Conservation (phyloP, 2,797 vertebrate genomes). For the Chloroceryle inda region DNA sequence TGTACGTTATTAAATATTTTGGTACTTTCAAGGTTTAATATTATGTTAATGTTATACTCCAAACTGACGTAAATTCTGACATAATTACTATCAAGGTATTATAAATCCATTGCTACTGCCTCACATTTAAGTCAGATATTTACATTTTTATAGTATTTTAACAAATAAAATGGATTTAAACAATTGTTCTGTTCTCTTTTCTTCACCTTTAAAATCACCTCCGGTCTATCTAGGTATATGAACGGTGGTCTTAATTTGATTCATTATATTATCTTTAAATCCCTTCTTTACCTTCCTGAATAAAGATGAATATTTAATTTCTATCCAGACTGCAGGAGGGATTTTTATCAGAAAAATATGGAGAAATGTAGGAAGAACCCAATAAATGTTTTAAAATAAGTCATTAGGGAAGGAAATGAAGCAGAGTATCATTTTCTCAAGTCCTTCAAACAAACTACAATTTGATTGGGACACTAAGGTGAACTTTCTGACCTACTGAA, state of each 20-base stretch:
- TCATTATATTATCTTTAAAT: not conserved
- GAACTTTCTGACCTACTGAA: not conserved
- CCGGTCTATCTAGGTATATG: not conserved
- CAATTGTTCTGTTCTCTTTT: not conserved
- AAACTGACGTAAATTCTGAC: not conserved
- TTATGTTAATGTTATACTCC: not conserved
- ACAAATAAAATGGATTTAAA: not conserved
- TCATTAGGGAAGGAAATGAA: not conserved
- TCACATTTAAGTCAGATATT: not conserved
- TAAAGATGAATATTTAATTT: not conserved
- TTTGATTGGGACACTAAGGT: not conserved
- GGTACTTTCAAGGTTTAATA: not conserved
- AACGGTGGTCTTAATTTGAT: not conserved
- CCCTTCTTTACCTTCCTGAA: not conserved
- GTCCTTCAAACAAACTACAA: not conserved
- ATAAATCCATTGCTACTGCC: not conserved
- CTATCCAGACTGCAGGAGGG: not conserved
- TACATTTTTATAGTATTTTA: not conserved
- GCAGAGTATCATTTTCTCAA: not conserved
- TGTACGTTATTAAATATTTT: not conserved
- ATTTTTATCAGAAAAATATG: not conserved
- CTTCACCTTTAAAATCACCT: not conserved
- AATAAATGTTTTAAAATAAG: not conserved
- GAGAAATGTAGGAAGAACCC: not conserved
- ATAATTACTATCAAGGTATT: not conserved